Evolutionary conservation across 1,140 invertebrate species (phyloP).

Genomic region (Saxidomus purpurata): DNA sequence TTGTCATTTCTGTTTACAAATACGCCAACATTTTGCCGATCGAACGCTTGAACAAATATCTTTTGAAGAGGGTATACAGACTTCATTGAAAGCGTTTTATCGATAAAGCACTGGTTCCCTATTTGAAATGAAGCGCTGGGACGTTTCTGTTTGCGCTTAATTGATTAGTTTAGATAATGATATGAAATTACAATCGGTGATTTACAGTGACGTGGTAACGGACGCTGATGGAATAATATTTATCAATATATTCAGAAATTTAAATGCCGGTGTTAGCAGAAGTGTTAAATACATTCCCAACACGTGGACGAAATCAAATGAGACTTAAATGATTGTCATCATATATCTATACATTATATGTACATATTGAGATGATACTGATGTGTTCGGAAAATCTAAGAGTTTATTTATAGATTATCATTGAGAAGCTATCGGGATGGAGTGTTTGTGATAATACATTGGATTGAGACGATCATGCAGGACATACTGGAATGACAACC

Average conservation of each 20-base stretch:
- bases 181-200: neutral
- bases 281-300: no score
- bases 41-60: neutral
- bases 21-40: slow-evolving; percentile 10
- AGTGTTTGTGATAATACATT: no score
- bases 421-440: no score
- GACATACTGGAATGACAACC: neutral
- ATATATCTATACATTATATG: no score
- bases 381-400: no score
- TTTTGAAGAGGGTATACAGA: slow-evolving; percentile 32
- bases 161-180: slow-evolving; percentile 25
- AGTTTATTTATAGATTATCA: no score
- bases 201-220: neutral
- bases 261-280: no score
- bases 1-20: slow-evolving; percentile 29
- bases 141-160: slow-evolving; percentile 35
- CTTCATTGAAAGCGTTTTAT: slow-evolving; percentile 32
- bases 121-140: slow-evolving; percentile 31
- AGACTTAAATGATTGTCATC: no score
- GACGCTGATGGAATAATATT: neutral
- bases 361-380: no score
- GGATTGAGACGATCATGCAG: no score
- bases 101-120: slow-evolving; percentile 12
- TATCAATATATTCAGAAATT: neutral
- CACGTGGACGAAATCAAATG: no score